Conservation (phyloP, 2,113 vertebrate genomes). For the Apaloderma vittatum region DNA sequence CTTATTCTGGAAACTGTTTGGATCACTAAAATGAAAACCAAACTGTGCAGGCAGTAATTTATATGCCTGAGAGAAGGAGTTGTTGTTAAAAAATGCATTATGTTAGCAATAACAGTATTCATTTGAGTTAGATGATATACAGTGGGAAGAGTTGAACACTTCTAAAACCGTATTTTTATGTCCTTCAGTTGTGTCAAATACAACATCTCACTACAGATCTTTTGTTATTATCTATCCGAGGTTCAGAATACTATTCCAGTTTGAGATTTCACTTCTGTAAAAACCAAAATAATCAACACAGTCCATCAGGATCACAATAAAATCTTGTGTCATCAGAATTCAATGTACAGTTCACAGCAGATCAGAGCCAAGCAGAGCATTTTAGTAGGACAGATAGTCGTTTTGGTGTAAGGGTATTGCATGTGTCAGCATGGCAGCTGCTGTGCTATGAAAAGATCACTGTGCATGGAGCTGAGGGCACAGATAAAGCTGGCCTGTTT, state of each 20-base stretch:
- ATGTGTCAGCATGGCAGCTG: slow-evolving; percentile 64
- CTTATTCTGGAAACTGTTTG: slow-evolving; percentile 28
- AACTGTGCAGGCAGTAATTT: slow-evolving; percentile 3
- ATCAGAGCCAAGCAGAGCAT: neutral
- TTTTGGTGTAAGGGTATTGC: slow-evolving; percentile 58
- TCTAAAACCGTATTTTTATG: slow-evolving; percentile 2
- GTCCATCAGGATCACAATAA: slow-evolving; percentile 19
- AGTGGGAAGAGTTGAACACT: neutral
- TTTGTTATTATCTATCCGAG: neutral
- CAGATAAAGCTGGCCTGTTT: slow-evolving; percentile 22
- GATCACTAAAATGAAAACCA: slow-evolving; percentile 8
- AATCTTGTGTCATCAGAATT: slow-evolving; percentile 42
- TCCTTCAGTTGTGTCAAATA: neutral
- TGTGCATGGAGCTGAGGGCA: slow-evolving; percentile 24
- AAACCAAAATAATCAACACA: neutral
- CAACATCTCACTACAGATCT: neutral
- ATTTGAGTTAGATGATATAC: slow-evolving; percentile 8
- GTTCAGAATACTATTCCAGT: neutral
- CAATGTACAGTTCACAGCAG: slow-evolving; percentile 12
- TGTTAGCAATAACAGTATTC: slow-evolving; percentile 27
- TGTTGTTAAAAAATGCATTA: slow-evolving; percentile 47
- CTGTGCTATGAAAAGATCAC: slow-evolving; percentile 68
- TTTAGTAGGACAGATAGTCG: slow-evolving; percentile 54
- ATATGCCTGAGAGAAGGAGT: neutral
- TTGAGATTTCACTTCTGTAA: slow-evolving; percentile 7